Base-by-base conservation (phyloP, 64 coral and sea anemone species). In the Dendrophyllia cribrosa region DNA sequence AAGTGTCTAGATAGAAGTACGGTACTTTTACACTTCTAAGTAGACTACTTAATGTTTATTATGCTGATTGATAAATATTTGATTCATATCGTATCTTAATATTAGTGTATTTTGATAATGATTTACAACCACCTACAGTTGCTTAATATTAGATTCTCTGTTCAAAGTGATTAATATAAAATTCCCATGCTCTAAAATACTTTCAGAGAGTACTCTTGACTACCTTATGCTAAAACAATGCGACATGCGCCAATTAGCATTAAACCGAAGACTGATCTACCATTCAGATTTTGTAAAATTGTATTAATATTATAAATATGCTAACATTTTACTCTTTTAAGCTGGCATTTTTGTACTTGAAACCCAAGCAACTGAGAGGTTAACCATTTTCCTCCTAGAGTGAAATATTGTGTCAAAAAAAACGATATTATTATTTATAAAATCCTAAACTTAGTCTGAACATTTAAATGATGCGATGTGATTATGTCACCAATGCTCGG, bases 51-150 rank as follows among this genome's bases (percentile, higher is more conserved):
- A 14, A 34, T 7, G 6, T 75, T 16, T 20, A 56, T 20, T 26
- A 53, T 51, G 4, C 22, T 74, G n/a, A 3, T 5, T 58, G 66
- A 87, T 74, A 87, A 87, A 87, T 87, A 87, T 72, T 50, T 60
- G 53, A 68, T 80, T 59, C 51, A 80, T 80, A 59, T 87, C 22
- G 34, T 82, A 60, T 81, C 21, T 22, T 72, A 43, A 72, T 72
- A 34, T 53, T 66, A 9, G 8, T 48, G 12, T 69, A 49, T 67
- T 51, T 72, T 10, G 65, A 20, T 49, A 26, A 82, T 64, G 43
- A 82, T 87, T 87, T 74, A 87, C 85, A 72, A 87, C 70, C 70
- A 72, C 12, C 17, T 5, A n/a, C 79, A 58, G 7, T 72, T 21
- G 45, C 21, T 53, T 34, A 25, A 11, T 72, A 72, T 25, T 72